Evolutionary conservation across 35 echinoderm and acorn worm species (phyloP).

Genomic region (Eucidaris tribuloides): DNA sequence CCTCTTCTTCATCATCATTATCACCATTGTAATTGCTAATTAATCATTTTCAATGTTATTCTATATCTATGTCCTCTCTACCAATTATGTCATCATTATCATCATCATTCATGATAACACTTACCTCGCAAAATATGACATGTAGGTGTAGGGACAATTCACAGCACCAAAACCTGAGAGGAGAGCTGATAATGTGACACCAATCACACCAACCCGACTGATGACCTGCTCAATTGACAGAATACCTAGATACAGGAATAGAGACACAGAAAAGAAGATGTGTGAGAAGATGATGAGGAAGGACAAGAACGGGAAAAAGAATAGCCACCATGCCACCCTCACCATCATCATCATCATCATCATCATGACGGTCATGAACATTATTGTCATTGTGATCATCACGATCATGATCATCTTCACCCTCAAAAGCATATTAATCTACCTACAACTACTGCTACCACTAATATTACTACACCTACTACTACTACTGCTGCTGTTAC

Average conservation of each 20-base stretch:
- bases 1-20: neutral
- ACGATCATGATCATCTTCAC: neutral
- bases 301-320: too few relatives aligned
- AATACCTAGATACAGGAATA: conserved; percentile 65
- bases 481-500: neutral
- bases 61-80: neutral
- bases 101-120: neutral
- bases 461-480: too few relatives aligned
- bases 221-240: conserved; percentile 96
- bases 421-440: neutral
- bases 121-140: conserved; percentile 96
- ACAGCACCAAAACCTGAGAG: conserved; percentile 98
- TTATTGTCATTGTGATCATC: too few relatives aligned
- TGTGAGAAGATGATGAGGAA: too few relatives aligned
- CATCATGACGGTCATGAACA: too few relatives aligned
- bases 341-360: too few relatives aligned
- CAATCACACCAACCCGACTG: conserved; percentile 94
- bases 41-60: neutral
- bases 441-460: neutral
- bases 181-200: conserved; percentile 87
- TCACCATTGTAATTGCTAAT: neutral
- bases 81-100: neutral
- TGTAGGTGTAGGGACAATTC: conserved; percentile 98
- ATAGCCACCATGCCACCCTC: too few relatives aligned
- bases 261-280: neutral